Conservation (phyloP, 2,113 vertebrate species). For the Ameiurus melas region DNA sequence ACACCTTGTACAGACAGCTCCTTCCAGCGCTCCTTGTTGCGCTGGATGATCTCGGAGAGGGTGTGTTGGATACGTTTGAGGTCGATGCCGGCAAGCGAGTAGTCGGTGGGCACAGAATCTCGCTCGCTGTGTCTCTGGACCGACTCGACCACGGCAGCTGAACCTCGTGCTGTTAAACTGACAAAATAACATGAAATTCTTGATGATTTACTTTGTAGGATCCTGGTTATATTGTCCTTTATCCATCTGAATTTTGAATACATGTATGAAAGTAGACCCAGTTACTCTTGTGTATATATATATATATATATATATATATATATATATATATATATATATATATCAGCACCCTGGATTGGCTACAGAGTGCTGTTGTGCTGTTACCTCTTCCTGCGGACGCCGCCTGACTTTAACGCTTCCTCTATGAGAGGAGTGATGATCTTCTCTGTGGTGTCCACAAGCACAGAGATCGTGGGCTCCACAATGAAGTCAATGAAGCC, state of each 20-base stretch:
- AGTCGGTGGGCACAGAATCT: conserved; percentile 70
- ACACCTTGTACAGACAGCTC: conserved; percentile 88
- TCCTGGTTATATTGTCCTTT: no score
- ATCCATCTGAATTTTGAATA: no score
- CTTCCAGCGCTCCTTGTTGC: conserved; percentile 96
- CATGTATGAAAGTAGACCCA: no score
- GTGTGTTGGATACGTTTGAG: conserved; percentile 80
- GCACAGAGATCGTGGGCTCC: conserved; percentile 93
- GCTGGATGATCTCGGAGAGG: conserved; percentile 84
- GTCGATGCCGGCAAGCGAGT: conserved; percentile 84
- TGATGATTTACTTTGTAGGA: no score
- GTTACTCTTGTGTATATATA: no score
- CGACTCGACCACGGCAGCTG: conserved; percentile 72
- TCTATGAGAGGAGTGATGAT: conserved; percentile 96
- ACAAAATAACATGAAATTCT: not conserved
- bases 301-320: no score
- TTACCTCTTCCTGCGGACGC: conserved; percentile 79
- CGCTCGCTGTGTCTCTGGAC: conserved; percentile 78
- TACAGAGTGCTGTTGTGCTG: not conserved
- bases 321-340: no score
- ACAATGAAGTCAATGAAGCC: conserved; percentile 98
- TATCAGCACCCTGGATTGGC: no score
- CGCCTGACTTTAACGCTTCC: conserved; percentile 85
- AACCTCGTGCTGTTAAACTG: conserved; percentile 72
- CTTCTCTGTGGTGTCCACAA: conserved; percentile 95